Evolutionary conservation across 2,113 vertebrate genomes (phyloP), one percentile per base, ranked within the genome.

Genomic region (Notarius lentiginosus): DNA sequence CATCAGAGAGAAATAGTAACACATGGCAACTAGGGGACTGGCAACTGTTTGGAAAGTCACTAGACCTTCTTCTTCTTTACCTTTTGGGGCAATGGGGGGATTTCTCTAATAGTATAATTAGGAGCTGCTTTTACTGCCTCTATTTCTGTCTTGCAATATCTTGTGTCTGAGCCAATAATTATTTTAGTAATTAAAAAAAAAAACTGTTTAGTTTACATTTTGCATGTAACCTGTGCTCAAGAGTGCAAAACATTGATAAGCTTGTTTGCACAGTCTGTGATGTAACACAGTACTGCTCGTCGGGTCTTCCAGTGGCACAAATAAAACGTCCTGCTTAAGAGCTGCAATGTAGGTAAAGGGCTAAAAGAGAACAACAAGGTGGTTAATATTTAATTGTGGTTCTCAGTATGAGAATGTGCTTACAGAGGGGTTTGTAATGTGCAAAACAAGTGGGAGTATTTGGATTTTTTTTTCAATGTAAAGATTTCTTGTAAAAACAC

Each of bases 361-460:
- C 55, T 83, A 56, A 81, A 66, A 68, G 84, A 77, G 17, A 82
- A 61, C 22, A 61, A 63, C 24, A 51, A 60, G 87, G 84, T 18
- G 72, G 94, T 95, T 95, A 94, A 95, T 95, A 27, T 93, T 92
- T 95, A 90, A 93, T 88, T 76, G 66, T 65, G 93, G 91, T 92
- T 8, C 88, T 92, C 84, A 81, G 82, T 61, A 79, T 15, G 11
- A 56, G 55, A 88, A 92, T 92, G 87, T 89, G 91, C 91, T 91
- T 89, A 86, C 87, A 84, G 88, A 68, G n/a, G 65, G 34, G 84
- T 75, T 80, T 47, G 60, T 70, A 88, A 91, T 41, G 55, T 60
- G 4, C 56, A 80, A 58, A 60, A 80, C 56, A 60, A 60, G 56
- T 60, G 53, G 12, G 60, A 60, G 27, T 11, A 34, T 80, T 79